Evolutionary conservation across 2,113 vertebrate species (phyloP).

Genomic region (Chionodraco myersi): DNA sequence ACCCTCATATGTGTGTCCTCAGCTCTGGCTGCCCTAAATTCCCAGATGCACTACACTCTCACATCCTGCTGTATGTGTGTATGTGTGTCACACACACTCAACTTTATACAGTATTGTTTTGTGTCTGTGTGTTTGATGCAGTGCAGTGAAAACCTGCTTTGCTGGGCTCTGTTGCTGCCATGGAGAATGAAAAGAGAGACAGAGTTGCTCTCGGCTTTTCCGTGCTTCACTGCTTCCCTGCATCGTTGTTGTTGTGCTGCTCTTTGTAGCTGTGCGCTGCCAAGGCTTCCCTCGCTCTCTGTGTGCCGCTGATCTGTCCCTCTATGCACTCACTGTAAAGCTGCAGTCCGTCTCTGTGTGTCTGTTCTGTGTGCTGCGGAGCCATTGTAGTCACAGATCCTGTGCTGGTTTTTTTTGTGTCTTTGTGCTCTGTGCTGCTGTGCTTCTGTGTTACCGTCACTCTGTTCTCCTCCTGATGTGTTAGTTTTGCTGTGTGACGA

Average conservation of each 20-base stretch:
- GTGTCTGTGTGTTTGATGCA: conserved; percentile 69
- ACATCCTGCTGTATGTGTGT: conserved; percentile 47
- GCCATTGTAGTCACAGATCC: conserved; percentile 47
- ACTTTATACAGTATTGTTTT: conserved; percentile 46
- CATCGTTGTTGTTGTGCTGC: conserved; percentile 56
- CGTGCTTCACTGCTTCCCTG: conserved; percentile 62
- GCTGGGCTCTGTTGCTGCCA: conserved; percentile 56
- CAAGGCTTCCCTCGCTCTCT: conserved; percentile 63
- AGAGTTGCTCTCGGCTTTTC: conserved; percentile 46
- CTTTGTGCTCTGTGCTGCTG: conserved; percentile 25
- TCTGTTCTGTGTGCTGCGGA: conserved; percentile 53
- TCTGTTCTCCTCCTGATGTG: conserved; percentile 4
- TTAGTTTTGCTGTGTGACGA: conserved; percentile 25
- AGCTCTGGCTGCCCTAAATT: conserved; percentile 57
- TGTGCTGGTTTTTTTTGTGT: conserved; percentile 14
- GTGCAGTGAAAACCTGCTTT: conserved; percentile 72
- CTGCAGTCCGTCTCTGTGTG: conserved; percentile 54
- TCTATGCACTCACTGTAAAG: conserved; percentile 37
- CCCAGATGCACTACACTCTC: conserved; percentile 51
- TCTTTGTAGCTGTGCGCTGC: conserved; percentile 61
- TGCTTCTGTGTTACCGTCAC: conserved; percentile 43
- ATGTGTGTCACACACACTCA: conserved; percentile 37
- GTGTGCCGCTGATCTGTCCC: conserved; percentile 51
- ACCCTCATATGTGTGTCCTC: conserved; percentile 58
- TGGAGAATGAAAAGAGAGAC: conserved; percentile 45